Conservation (phyloP, 2,797 vertebrate species). For the Otolemur crassicaudatus region DNA sequence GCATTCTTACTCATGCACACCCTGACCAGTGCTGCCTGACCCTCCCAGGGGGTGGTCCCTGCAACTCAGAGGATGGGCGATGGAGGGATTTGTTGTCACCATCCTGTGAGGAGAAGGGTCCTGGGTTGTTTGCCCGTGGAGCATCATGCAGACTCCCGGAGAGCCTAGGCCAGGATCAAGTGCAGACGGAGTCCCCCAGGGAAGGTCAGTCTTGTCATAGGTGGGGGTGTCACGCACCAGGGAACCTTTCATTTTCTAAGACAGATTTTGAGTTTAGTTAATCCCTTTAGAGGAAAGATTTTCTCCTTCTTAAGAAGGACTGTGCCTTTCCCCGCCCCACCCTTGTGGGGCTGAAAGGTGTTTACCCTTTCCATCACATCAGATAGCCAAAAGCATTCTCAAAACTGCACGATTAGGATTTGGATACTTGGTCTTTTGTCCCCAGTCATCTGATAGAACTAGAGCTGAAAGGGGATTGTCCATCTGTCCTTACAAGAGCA, state of each 20-base stretch:
- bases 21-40: neutral
- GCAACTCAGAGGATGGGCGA: rapidly evolving
- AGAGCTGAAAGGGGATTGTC: neutral
- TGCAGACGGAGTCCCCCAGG: neutral
- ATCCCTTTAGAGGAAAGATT: neutral
- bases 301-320: neutral
- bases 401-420: neutral
- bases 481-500: neutral
- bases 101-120: neutral
- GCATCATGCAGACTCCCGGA: too few relatives aligned
- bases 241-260: neutral
- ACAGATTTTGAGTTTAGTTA: neutral
- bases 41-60: neutral
- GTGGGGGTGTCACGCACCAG: neutral
- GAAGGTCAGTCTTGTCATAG: too few relatives aligned
- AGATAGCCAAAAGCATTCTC: neutral
- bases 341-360: neutral
- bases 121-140: neutral
- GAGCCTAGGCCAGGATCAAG: neutral
- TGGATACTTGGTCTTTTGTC: neutral
- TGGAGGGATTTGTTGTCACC: neutral
- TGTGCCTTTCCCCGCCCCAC: rapidly evolving
- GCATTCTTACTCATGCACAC: rapidly evolving
- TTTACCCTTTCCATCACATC: neutral
- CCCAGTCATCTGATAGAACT: neutral